Evolutionary conservation across 2,797 vertebrate genomes (phyloP).

Genomic region (Nyctalus aviator): DNA sequence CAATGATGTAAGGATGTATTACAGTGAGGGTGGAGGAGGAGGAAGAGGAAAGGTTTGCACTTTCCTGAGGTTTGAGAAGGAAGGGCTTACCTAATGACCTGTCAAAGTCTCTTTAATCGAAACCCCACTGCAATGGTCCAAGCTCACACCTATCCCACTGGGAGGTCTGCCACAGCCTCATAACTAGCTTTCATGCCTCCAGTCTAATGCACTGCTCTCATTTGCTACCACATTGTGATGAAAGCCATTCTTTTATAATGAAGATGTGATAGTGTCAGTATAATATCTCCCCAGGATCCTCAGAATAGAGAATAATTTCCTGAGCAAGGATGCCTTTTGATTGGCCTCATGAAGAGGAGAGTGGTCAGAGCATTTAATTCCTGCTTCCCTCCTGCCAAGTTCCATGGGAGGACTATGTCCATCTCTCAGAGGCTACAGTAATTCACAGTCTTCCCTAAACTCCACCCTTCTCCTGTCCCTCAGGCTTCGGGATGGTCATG

Average conservation of each 20-base stretch:
- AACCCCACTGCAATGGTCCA: background rate
- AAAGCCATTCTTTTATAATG: background rate
- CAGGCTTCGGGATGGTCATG: background rate
- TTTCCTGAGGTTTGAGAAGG: background rate
- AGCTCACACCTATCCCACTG: fast-evolving
- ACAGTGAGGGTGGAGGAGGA: background rate
- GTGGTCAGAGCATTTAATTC: background rate
- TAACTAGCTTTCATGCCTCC: background rate
- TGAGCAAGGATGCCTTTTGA: background rate
- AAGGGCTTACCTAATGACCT: background rate
- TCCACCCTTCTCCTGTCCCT: background rate
- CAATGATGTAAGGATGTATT: too few species aligned
- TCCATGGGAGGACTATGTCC: background rate
- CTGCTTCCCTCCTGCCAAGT: fast-evolving
- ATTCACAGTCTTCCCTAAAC: fast-evolving
- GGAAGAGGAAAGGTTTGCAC: background rate
- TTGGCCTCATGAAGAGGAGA: background rate
- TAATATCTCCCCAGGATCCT: background rate
- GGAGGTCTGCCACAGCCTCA: background rate
- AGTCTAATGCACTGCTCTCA: background rate
- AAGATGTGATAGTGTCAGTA: background rate
- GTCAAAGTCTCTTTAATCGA: background rate
- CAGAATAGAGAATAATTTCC: background rate
- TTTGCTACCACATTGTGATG: background rate
- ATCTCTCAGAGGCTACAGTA: background rate